Percentiles rank a stretch among this genome's conserved stretches.
phyloP scores from a whole-genome alignment of 37 sponge, comb jelly and placozoan species.

The Aplysina aerophoba region DNA sequence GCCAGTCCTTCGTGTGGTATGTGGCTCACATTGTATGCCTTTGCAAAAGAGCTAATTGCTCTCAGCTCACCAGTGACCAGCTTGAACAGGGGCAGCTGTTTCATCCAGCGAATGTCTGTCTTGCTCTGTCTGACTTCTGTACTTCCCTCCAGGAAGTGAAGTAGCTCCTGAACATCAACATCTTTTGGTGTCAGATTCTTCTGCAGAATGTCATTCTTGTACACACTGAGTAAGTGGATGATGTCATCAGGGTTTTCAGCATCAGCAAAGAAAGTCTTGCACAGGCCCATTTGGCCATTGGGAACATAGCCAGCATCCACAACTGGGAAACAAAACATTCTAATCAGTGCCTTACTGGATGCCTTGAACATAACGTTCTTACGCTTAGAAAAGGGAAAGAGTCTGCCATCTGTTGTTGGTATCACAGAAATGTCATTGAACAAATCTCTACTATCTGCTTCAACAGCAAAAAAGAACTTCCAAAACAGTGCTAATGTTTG shows the following conservation, averaged over 20 bases:
- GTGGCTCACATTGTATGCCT: not conserved
- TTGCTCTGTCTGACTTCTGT: not conserved
- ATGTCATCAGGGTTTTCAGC: constrained; percentile 14
- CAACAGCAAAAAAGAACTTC: not conserved
- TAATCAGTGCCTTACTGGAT: constrained; percentile 4
- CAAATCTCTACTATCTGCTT: not conserved
- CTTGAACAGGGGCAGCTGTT: constrained; percentile 14
- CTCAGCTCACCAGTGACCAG: constrained; percentile 16
- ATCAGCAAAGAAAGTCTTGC: not conserved
- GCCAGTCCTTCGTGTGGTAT: constrained; percentile 15
- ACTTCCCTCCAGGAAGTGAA: constrained; percentile 2
- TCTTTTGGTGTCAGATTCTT: constrained; percentile 17
- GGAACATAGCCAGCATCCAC: not conserved
- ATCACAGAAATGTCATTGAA: not conserved
- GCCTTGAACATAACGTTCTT: constrained; percentile 1
- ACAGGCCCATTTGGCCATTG: not conserved
- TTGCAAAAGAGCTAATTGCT: not conserved
- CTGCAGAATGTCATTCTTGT: not conserved
- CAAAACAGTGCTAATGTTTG: not conserved
- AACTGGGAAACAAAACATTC: not conserved
- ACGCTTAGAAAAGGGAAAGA: not conserved
- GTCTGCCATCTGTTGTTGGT: constrained; percentile 18
- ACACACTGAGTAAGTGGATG: not conserved
- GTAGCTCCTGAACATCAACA: not conserved
- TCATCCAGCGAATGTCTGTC: not conserved